Base-by-base conservation (phyloP, 2,888 invertebrate genomes). In the Limnephilus auricula region DNA sequence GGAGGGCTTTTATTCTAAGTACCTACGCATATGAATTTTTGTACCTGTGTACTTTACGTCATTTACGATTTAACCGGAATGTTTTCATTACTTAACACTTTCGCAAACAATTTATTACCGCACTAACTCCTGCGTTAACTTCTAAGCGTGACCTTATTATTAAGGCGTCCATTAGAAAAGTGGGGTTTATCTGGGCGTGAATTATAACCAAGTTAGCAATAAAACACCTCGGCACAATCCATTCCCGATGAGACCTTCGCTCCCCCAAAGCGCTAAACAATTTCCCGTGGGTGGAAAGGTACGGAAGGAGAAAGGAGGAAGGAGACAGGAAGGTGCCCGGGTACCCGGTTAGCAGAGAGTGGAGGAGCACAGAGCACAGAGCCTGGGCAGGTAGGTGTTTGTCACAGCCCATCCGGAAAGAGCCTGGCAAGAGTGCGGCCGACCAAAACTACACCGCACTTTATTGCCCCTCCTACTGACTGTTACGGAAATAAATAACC, bases 361-460 rank as follows among this genome's bases (percentile, higher is more conserved):
- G 82, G 31, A 79, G 83, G 83, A 84, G 37, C 50, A 50, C 18
- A 50, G 83, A 84, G 37, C 50, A 50, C 18, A 50, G 50, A 65
- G 65, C 25, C n/a, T 30, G 40, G 85, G 85, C 65, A 65, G 65
- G 30, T 85, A 85, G 85, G 91, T 89, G 92, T 92, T 92, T 92
- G 92, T 92, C 92, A 92, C 92, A 92, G 91, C 89, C 92, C 88
- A 92, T 91, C 92, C 92, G 92, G 92, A 92, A 92, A 92, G 92
- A 89, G 91, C 89, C 31, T 32, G 79, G 90, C 88, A 40, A 90
- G 88, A 92, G 91, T 92, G 91, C 91, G 86, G 90, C 90, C 88
- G 88, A 91, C 91, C 91, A 91, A 91, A 91, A 91, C 91, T 91
- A 91, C 91, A 91, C 92, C 92, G 90, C 91, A 92, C 82, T 92